Base-by-base conservation (phyloP, 2,113 vertebrate genomes). In the Callipepla californica region DNA sequence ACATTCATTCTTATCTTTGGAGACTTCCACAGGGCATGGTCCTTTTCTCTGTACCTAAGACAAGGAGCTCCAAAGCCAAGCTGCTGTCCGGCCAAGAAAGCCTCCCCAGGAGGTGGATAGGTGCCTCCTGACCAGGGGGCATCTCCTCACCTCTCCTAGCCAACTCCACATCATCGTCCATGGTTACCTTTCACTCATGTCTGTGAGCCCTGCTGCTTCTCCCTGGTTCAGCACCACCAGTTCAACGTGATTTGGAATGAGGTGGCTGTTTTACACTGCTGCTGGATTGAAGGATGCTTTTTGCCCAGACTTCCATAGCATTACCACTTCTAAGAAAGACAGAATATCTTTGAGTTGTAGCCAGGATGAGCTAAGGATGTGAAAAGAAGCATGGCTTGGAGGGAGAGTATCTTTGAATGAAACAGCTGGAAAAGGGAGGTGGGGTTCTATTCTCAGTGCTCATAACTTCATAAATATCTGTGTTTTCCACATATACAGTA, bases 181-280 rank as follows among this genome's bases (percentile, higher is more conserved):
- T 51, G 73, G 36, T 53, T 57, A 34, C 48, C 38, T 30, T 74
- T 44, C 36, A 20, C 66, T 63, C 34, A 40, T 40, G 40, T 1
- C 69, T 6, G 8, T 44, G 86, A 95, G 84, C 69, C 77, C 73
- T 63, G 34, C 53, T 75, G 75, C 58, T 76, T 95, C 74, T 79
- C 86, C 18, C 89, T 89, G 94, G 90, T 75, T 86, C 26, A 1
- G 83, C 95, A 89, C 3, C 6, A 12, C 10, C 13, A 73, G 21
- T 28, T 87, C 63, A 89, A 84, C 22, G 36, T 36, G 83, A 77
- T 84, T 90, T 80, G 80, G 77, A 75, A 59, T 68, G 72, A 75
- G 40, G 40, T 74, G 61, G 34, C 40, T 76, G 34, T 73, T 90
- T 87, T 73, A 42, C 74, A 26, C 19, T 76, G 40, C 63, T 8